Conservation (phyloP, 1,140 invertebrate species). For the Bombus picipes region DNA sequence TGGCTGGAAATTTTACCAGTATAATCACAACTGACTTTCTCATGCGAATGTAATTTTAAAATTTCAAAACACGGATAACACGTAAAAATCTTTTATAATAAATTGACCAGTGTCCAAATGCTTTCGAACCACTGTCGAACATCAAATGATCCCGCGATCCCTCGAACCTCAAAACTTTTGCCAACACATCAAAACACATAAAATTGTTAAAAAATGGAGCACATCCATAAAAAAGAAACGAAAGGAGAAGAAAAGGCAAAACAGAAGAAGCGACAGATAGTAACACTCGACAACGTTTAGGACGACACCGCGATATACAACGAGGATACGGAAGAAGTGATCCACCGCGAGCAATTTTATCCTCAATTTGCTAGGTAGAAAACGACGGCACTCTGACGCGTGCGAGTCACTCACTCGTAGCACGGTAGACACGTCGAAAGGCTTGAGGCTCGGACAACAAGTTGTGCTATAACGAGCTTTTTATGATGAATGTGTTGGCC, state of each 20-base stretch:
- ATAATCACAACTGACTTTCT: too few species aligned
- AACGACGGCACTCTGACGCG: slow-evolving; percentile 3
- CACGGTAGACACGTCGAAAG: slow-evolving; percentile 56
- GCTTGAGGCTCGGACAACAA: slow-evolving; percentile 55
- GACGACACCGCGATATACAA: not conserved
- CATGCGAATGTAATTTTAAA: too few species aligned
- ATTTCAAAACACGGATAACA: too few species aligned
- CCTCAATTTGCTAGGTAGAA: slow-evolving; percentile 15
- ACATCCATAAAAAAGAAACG: not conserved
- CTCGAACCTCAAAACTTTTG: too few species aligned
- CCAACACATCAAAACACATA: too few species aligned
- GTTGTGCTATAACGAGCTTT: slow-evolving; percentile 66
- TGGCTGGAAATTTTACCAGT: too few species aligned
- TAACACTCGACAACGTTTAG: not conserved
- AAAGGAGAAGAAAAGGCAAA: not conserved
- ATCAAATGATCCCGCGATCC: too few species aligned
- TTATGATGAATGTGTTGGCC: slow-evolving; percentile 53
- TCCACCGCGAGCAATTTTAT: slow-evolving; percentile 44
- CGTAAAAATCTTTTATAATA: too few species aligned
- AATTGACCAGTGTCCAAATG: too few species aligned
- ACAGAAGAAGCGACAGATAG: not conserved
- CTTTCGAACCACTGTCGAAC: too few species aligned
- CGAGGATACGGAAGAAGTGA: slow-evolving; percentile 19
- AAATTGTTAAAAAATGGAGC: not conserved
- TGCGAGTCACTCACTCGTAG: slow-evolving; percentile 25